phyloP scores from a whole-genome alignment of 2,888 invertebrate genomes.

The Drosophila kokeensis region DNA sequence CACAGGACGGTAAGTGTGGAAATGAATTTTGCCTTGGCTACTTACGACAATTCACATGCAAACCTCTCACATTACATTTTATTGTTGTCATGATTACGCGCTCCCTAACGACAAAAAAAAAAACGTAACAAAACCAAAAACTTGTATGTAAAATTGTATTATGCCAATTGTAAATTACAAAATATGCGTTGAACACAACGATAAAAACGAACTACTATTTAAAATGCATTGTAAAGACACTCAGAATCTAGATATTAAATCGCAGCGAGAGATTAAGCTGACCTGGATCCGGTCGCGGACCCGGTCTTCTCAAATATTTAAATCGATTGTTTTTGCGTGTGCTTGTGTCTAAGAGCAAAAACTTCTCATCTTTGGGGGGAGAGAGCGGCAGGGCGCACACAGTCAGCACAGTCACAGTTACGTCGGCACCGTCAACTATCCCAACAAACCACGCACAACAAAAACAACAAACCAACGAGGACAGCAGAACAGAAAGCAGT shows the following conservation, averaged over 20 bases:
- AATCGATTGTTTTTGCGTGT: constrained; percentile 56
- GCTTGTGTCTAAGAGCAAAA: constrained; percentile 53
- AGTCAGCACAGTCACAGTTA: constrained; percentile 39
- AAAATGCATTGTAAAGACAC: constrained; percentile 63
- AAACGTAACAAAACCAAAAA: constrained; percentile 21
- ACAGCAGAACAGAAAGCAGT: constrained; percentile 49
- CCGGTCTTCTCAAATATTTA: constrained; percentile 33
- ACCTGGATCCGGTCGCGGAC: constrained; percentile 38
- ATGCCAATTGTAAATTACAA: constrained; percentile 47
- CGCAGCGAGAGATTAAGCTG: constrained; percentile 48
- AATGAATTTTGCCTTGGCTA: constrained; percentile 61
- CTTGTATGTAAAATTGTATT: constrained; percentile 39
- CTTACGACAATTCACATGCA: constrained; percentile 72
- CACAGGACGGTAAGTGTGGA: constrained; percentile 84
- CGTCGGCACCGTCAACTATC: constrained; percentile 51
- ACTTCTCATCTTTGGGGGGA: constrained; percentile 51
- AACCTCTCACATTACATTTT: constrained; percentile 74
- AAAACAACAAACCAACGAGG: constrained; percentile 48
- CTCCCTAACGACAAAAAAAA: constrained; percentile 48
- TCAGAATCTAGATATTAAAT: constrained; percentile 59
- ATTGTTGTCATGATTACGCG: constrained; percentile 70
- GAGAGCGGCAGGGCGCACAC: constrained; percentile 26
- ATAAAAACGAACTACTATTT: constrained; percentile 27
- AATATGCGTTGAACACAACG: constrained; percentile 39
- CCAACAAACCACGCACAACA: constrained; percentile 58